These are phyloP conservation scores for Thunnus albacares DNA, from an alignment of 2,797 vertebrate species.

Conservation along the genomic window DNA sequence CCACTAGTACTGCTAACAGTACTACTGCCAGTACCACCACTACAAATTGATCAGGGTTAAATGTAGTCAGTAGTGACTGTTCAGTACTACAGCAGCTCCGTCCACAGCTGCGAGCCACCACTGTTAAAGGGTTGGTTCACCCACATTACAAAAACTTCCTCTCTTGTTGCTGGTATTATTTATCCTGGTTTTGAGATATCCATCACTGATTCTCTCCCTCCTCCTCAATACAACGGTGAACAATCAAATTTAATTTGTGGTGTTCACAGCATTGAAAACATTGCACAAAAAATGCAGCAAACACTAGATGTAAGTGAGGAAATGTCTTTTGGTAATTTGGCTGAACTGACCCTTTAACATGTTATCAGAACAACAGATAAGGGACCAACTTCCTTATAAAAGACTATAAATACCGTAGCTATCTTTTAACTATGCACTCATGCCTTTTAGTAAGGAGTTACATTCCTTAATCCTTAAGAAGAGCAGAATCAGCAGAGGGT, in stretches of 20 bases:
- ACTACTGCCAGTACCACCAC: conserved; percentile 13
- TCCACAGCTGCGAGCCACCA: background rate
- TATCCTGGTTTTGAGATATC: conserved; percentile 4
- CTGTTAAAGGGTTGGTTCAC: background rate
- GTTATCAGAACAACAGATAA: background rate
- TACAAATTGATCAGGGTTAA: conserved; percentile 2
- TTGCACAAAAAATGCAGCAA: too few species aligned
- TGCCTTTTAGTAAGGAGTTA: background rate
- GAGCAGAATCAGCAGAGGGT: background rate
- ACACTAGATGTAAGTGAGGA: background rate
- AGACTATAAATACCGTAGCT: background rate
- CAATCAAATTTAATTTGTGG: background rate
- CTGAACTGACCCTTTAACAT: conserved; percentile 11
- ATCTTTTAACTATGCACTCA: background rate
- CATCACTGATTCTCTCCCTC: background rate
- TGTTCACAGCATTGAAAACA: background rate
- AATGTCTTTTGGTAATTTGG: background rate
- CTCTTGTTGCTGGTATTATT: background rate
- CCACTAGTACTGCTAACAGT: conserved; percentile 5
- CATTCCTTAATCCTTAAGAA: conserved; percentile 16
- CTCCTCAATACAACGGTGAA: background rate
- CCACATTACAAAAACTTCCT: background rate
- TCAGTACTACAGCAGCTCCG: background rate
- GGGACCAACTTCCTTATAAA: background rate
- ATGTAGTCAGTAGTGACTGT: background rate